phyloP scores from a whole-genome alignment of 2,888 invertebrate species.

The Gymnosoma rotundatum region DNA sequence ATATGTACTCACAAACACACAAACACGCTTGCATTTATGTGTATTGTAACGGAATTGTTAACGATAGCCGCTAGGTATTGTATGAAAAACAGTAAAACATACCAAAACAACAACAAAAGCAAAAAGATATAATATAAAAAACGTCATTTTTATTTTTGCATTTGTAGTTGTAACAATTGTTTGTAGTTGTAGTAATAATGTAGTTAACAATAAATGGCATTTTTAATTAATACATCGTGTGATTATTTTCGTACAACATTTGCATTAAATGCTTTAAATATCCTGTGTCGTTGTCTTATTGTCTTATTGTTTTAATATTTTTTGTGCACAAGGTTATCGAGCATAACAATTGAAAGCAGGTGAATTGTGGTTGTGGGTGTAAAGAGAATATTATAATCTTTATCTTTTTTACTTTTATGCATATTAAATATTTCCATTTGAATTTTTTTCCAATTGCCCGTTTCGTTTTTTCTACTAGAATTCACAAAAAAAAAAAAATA shows the following conservation, averaged over 20 bases:
- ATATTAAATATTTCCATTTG: background rate
- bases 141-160: background rate
- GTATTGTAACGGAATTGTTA: constrained; percentile 50
- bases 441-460: no score
- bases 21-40: background rate
- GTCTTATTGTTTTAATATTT: background rate
- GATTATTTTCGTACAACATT: constrained; percentile 66
- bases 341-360: background rate
- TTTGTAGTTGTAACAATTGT: constrained; percentile 32
- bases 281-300: constrained; percentile 26
- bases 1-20: constrained; percentile 8
- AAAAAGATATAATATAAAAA: background rate
- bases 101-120: constrained; percentile 20
- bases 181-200: constrained; percentile 37
- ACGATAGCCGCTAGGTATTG: constrained; percentile 14
- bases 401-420: background rate
- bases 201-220: constrained; percentile 67
- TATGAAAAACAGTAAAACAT: background rate
- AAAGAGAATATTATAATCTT: no score
- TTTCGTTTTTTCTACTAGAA: no score
- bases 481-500: no score
- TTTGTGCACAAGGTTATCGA: background rate
- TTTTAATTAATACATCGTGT: constrained; percentile 67
- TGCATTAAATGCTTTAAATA: constrained; percentile 63
- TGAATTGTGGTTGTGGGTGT: no score